Percentiles rank a stretch among this genome's conserved stretches.
These are phyloP conservation scores for Anguilla rostrata DNA, from an alignment of 2,113 vertebrate species.

Conservation along the genomic window DNA sequence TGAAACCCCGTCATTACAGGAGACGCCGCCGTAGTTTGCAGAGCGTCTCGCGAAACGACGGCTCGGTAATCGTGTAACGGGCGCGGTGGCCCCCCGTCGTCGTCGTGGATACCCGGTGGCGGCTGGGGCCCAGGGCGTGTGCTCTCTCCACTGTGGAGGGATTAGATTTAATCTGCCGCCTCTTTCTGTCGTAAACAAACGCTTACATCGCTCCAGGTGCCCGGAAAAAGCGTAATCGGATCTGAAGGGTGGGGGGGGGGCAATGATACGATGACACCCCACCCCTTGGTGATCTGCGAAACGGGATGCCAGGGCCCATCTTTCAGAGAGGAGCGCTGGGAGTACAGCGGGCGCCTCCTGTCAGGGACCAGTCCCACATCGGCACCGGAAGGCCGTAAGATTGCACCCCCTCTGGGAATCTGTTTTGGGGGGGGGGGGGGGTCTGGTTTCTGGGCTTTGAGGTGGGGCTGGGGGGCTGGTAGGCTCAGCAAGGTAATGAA, in stretches of 20 bases:
- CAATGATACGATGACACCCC: not conserved
- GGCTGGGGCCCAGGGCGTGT: not conserved
- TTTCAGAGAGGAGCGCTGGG: not conserved
- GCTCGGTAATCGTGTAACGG: not conserved
- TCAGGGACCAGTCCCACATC: not conserved
- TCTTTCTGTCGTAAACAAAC: constrained; percentile 22
- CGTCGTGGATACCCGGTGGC: not conserved
- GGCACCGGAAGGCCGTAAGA: not conserved
- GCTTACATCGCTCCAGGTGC: constrained; percentile 22
- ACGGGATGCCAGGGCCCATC: not conserved
- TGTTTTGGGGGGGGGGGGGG: not conserved
- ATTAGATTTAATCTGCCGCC: constrained; percentile 29
- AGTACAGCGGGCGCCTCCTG: not conserved
- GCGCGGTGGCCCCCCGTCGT: not conserved
- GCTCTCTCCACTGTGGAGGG: constrained; percentile 18
- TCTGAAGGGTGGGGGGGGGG: not conserved
- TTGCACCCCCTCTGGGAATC: not conserved
- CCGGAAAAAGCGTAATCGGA: constrained; percentile 20
- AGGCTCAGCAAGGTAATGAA: not conserved
- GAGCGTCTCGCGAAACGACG: not conserved
- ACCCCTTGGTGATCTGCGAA: not conserved
- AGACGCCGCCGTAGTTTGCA: not conserved
- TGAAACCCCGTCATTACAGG: not conserved
- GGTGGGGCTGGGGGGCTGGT: too few species aligned
- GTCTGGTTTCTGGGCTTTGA: too few species aligned